A percentile compares a stretch with the other conserved stretches of the same genome.
These are phyloP conservation scores for Heliornis fulica DNA, from an alignment of 2,113 vertebrate genomes.

Conservation along the genomic window DNA sequence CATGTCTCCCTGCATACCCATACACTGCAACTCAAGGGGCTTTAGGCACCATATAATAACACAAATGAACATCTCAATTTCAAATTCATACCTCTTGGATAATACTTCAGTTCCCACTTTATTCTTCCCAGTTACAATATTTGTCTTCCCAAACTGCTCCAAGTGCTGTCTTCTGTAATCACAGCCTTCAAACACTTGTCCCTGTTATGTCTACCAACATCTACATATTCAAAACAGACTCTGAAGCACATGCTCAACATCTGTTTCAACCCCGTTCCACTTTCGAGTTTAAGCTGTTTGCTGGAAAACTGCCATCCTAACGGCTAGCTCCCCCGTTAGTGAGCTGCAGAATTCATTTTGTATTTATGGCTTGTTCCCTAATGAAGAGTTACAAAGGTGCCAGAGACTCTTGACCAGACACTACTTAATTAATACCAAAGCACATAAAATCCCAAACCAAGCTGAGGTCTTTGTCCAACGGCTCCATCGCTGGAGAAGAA, in stretches of 20 bases:
- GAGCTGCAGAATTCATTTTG: constrained; percentile 47
- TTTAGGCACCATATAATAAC: rapidly evolving
- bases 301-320: constrained; percentile 38
- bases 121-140: neutral
- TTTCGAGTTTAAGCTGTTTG: constrained; percentile 16
- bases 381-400: constrained; percentile 59
- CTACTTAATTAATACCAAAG: constrained; percentile 53
- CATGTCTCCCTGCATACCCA: neutral
- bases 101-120: neutral
- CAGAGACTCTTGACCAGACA: constrained; percentile 52
- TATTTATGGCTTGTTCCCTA: constrained; percentile 55
- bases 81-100: neutral
- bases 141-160: neutral
- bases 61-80: neutral
- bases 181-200: constrained; percentile 10
- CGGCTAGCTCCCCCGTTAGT: constrained; percentile 6
- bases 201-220: constrained; percentile 19
- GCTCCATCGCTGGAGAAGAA: neutral
- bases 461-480: neutral
- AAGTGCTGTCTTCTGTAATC: neutral
- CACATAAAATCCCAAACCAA: constrained; percentile 29
- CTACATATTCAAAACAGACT: constrained; percentile 29
- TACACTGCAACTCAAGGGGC: neutral
- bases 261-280: constrained; percentile 40
- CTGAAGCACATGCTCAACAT: constrained; percentile 26